Conservation (phyloP, 2,797 vertebrate genomes). For the Alca torda region DNA sequence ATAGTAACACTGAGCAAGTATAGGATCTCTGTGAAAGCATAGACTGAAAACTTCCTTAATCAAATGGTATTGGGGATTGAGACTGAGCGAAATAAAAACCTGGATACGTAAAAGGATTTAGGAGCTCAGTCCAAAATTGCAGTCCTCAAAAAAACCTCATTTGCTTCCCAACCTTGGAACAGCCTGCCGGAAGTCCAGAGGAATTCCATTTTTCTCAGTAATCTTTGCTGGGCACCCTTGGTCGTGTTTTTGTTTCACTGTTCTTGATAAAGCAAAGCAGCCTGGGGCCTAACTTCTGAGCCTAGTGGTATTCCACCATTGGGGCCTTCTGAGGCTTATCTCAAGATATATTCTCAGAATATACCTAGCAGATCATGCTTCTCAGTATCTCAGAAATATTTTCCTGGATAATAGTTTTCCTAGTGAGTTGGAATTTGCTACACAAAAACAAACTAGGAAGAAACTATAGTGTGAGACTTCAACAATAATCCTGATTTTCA, state of each 20-base stretch:
- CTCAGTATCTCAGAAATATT: background rate
- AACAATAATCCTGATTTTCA: background rate
- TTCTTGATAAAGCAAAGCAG: background rate
- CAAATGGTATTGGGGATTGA: background rate
- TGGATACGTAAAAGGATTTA: background rate
- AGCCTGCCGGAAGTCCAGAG: background rate
- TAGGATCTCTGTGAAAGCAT: background rate
- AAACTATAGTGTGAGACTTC: background rate
- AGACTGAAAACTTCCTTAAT: background rate
- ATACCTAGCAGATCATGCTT: background rate
- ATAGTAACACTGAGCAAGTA: background rate
- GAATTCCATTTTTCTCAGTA: background rate
- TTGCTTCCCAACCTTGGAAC: background rate
- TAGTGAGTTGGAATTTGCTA: background rate
- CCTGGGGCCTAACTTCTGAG: background rate
- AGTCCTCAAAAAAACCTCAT: background rate
- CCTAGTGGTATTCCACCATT: background rate
- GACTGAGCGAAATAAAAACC: background rate
- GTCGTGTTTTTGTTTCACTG: background rate
- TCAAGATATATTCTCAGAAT: background rate
- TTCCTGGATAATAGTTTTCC: background rate
- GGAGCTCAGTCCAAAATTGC: background rate
- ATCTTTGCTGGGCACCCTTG: background rate
- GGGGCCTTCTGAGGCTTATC: background rate
- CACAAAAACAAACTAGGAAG: background rate